Evolutionary conservation across 1,140 invertebrate species (phyloP).

Genomic region (Ceratosolen solmsi): DNA sequence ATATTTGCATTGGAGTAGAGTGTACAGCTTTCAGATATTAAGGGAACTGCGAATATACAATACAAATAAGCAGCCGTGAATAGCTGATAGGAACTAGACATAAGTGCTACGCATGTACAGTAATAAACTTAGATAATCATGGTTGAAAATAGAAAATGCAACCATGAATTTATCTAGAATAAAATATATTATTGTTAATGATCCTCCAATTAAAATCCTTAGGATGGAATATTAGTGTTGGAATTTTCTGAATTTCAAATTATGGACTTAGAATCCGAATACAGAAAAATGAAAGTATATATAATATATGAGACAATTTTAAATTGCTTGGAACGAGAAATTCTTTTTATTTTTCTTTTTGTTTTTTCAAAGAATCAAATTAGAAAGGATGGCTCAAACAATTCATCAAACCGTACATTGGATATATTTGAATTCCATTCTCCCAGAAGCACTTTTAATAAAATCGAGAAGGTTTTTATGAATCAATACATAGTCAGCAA

Average conservation of each 20-base stretch:
- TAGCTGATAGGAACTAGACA: neutral
- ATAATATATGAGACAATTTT: too few relatives aligned
- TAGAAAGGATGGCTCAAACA: neutral
- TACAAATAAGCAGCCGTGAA: conserved; percentile 5
- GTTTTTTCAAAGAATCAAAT: too few relatives aligned
- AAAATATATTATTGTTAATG: too few relatives aligned
- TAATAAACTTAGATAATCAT: conserved; percentile 5
- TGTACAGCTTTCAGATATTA: neutral
- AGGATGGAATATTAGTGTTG: too few relatives aligned
- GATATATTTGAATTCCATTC: neutral
- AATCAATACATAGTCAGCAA: neutral
- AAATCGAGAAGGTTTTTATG: neutral
- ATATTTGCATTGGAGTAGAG: neutral
- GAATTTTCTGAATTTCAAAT: too few relatives aligned
- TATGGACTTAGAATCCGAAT: too few relatives aligned
- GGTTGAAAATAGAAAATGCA: neutral
- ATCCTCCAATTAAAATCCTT: too few relatives aligned
- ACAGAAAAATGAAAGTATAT: too few relatives aligned
- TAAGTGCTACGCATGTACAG: neutral
- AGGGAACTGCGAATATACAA: neutral
- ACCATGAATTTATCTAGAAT: neutral
- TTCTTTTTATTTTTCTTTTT: too few relatives aligned
- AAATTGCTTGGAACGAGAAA: too few relatives aligned
- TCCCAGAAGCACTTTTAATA: neutral
- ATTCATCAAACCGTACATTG: neutral